Evolutionary conservation across 1,140 invertebrate genomes (phyloP).

Genomic region (Lordiphosa collinella): DNA sequence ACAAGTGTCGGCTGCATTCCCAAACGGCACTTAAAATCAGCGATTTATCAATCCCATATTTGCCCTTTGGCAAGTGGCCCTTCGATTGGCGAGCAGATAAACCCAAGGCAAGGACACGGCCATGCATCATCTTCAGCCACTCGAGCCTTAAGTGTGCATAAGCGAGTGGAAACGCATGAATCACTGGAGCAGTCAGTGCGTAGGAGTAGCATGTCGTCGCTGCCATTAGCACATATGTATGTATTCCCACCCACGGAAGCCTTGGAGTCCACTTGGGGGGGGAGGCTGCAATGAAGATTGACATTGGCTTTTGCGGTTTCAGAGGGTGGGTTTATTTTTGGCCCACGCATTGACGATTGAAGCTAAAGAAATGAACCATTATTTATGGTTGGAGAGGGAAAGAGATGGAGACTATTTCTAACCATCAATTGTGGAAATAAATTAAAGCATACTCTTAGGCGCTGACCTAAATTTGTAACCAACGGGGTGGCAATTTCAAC

Average conservation of each 20-base stretch:
- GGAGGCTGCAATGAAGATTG: conserved; percentile 11
- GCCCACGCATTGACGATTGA: conserved; percentile 11
- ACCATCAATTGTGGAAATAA: conserved; percentile 43
- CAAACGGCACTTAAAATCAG: conserved; percentile 54
- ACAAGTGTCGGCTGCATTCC: conserved; percentile 36
- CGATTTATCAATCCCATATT: conserved; percentile 57
- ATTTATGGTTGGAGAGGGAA: conserved; percentile 47
- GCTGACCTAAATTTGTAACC: conserved; percentile 47
- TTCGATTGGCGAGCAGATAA: conserved; percentile 44
- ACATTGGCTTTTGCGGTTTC: neutral
- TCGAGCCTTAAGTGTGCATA: conserved; percentile 50
- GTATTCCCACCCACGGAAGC: conserved; percentile 44
- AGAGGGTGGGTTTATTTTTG: neutral
- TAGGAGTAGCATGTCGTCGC: conserved; percentile 46
- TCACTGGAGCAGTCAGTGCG: conserved; percentile 44
- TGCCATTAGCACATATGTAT: conserved; percentile 67
- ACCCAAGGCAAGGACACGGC: conserved; percentile 16
- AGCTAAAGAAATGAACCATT: conserved; percentile 43
- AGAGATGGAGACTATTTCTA: conserved; percentile 13
- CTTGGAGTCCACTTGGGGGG: conserved; percentile 21
- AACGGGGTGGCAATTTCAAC: conserved; percentile 49
- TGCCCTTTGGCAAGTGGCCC: conserved; percentile 38
- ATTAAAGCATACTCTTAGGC: conserved; percentile 65
- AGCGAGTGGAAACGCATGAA: conserved; percentile 61
- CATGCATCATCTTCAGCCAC: conserved; percentile 52